Evolutionary conservation across 2,888 invertebrate species (phyloP).

Genomic region (Brenthis ino): DNA sequence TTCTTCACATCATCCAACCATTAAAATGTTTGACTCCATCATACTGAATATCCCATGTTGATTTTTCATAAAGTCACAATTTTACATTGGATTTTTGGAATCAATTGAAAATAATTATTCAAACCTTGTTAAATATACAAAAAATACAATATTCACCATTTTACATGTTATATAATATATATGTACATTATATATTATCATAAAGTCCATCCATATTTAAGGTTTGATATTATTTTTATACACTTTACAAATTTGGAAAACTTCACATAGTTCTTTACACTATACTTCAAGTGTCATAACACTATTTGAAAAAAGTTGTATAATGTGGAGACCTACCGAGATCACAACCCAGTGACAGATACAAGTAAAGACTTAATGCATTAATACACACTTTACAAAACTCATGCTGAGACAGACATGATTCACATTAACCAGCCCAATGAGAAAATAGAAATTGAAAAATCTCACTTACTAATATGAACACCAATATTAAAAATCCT

Average conservation of each 20-base stretch:
- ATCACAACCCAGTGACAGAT: conserved; percentile 11
- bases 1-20: too few species aligned
- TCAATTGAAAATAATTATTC: neutral
- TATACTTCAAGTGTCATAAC: neutral
- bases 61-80: too few species aligned
- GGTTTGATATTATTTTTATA: neutral
- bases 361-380: too few species aligned
- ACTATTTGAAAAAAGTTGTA: neutral
- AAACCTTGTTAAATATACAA: neutral
- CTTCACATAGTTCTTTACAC: neutral
- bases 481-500: too few species aligned
- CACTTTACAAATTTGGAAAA: conserved; percentile 9
- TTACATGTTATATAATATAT: neutral
- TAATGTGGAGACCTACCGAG: conserved; percentile 1
- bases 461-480: too few species aligned
- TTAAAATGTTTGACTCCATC: too few species aligned
- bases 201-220: neutral
- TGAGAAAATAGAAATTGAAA: too few species aligned
- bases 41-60: too few species aligned
- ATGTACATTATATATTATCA: neutral
- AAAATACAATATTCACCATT: neutral
- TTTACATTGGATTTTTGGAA: too few species aligned
- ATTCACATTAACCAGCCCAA: too few species aligned
- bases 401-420: too few species aligned
- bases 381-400: too few species aligned